Evolutionary conservation across 2,113 vertebrate species (phyloP).

Genomic region (Pygoscelis adeliae): DNA sequence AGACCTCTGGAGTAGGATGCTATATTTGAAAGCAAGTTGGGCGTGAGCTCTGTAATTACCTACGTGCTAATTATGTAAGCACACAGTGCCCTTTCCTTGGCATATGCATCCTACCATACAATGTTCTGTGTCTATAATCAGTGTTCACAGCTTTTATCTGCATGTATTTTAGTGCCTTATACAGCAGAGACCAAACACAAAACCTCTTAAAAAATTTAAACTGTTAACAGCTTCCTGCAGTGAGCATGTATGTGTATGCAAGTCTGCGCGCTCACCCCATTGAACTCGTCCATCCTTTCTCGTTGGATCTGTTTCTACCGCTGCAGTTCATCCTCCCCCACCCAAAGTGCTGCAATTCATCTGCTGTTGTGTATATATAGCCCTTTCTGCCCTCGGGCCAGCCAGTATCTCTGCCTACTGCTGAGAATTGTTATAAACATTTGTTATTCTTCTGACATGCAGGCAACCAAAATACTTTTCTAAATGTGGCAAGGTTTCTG

Average conservation of each 20-base stretch:
- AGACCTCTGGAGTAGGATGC: neutral
- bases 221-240: neutral
- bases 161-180: neutral
- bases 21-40: neutral
- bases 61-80: neutral
- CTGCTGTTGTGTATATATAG: constrained; percentile 19
- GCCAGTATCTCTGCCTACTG: constrained; percentile 43
- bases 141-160: neutral
- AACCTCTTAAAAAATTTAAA: neutral
- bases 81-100: neutral
- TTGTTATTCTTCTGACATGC: constrained; percentile 66
- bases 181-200: neutral
- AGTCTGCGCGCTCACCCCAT: neutral
- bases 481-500: constrained; percentile 14
- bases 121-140: neutral
- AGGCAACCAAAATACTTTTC: constrained; percentile 51
- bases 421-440: constrained; percentile 66
- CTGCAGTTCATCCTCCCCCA: neutral
- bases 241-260: neutral
- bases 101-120: neutral
- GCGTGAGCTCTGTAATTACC: constrained; percentile 12
- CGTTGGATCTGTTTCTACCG: neutral
- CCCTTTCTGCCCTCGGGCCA: constrained; percentile 58
- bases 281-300: neutral
- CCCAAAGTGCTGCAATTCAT: constrained; percentile 31